Conservation (phyloP, 2,113 vertebrate genomes). For the Dicerorhinus sumatrensis region DNA sequence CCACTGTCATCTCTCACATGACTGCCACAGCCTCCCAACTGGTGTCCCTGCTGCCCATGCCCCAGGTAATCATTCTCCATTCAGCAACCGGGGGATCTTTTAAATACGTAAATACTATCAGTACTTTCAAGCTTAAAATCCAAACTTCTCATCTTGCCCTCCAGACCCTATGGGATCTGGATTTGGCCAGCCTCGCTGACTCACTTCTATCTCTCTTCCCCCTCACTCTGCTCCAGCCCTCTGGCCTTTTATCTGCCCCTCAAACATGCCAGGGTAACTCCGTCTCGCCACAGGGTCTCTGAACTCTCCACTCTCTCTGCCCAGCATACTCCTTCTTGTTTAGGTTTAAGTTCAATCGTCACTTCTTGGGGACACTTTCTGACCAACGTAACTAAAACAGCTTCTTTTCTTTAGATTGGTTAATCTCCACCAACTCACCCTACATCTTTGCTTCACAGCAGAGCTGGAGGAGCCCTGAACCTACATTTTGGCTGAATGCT, state of each 20-base stretch:
- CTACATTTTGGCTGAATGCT: not conserved
- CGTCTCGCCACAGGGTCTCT: not conserved
- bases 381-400: not conserved
- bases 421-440: not conserved
- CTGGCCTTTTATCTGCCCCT: not conserved
- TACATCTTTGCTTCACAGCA: not conserved
- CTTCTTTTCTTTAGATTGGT: not conserved
- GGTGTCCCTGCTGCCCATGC: not conserved
- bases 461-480: not conserved
- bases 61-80: not conserved
- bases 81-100: not conserved
- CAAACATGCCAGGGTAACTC: not conserved
- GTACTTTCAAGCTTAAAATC: not conserved
- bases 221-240: not conserved
- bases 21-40: not conserved
- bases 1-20: not conserved
- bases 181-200: not conserved
- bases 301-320: not conserved
- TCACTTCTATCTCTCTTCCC: no score
- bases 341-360: not conserved
- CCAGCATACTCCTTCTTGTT: not conserved
- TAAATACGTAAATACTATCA: not conserved
- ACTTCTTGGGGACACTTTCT: not conserved
- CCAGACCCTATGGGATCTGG: not conserved
- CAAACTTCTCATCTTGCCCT: not conserved